Base-by-base conservation (phyloP, 2,113 vertebrate genomes). In the Aegithalos caudatus region DNA sequence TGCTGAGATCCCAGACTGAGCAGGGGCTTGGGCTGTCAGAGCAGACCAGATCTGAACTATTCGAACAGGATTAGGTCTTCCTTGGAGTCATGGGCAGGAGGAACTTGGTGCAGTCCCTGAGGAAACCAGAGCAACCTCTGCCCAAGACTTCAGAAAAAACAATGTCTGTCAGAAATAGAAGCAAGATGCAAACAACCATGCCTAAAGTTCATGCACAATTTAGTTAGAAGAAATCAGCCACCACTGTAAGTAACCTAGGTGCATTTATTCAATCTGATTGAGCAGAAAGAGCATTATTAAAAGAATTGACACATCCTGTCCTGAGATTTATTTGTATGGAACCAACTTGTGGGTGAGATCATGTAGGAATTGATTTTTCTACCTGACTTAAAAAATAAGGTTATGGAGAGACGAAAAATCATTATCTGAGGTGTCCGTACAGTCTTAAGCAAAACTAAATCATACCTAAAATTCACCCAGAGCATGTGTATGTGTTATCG, bases 361-460 rank as follows among this genome's bases (percentile, higher is more conserved):
- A 82, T 47, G 62, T 89, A 92, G 88, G 66, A 95, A 94, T 87
- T 86, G 82, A 94, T 95, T 95, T 93, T 93, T 81, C 76, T 77
- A 56, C 51, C 94, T 76, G 58, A 61, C 60, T 92, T 86, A 66
- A 90, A 95, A 94, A 94, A 89, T 50, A 94, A 91, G 71, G 62
- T 74, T 93, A 81, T 33, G 42, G 47, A 82, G 69, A 89, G 54
- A 94, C 2, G 13, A 84, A 93, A 93, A 95, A 94, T 92, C 70
- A 51, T 88, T 94, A 76, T 16, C n/a, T 29, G 38, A 94, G 45
- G 54, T 70, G 56, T 31, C 78, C 17, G 37, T 76, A 65, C 94
- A 90, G 61, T 65, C 60, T 76, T 79, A 80, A 82, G 71, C 40
- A 87, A 92, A 95, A 77, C 70, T 92, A 85, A 96, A 91, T 87